phyloP scores from a whole-genome alignment of 1,140 invertebrate species.

The Bactericera cockerelli region DNA sequence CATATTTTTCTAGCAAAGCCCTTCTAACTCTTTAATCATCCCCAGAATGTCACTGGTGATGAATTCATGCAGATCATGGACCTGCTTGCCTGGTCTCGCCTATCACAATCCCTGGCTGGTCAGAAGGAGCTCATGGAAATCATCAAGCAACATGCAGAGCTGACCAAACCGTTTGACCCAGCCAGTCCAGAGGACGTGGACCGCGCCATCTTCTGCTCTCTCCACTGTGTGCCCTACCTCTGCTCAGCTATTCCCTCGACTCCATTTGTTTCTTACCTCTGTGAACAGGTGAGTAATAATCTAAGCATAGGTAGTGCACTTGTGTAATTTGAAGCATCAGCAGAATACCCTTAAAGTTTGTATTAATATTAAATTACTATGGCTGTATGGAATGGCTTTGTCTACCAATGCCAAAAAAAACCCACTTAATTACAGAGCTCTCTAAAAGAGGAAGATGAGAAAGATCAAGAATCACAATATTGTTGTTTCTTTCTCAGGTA shows the following conservation, averaged over 20 bases:
- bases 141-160: slow-evolving; percentile 63
- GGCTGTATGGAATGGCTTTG: no score
- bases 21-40: no score
- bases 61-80: slow-evolving; percentile 85
- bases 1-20: no score
- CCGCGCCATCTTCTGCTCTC: slow-evolving; percentile 27
- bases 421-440: no score
- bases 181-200: slow-evolving; percentile 53
- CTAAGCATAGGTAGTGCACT: no score
- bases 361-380: no score
- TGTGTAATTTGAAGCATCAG: no score
- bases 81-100: slow-evolving; percentile 58
- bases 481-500: no score
- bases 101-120: slow-evolving; percentile 61
- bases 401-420: no score
- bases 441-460: no score
- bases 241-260: slow-evolving; percentile 77
- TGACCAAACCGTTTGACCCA: slow-evolving; percentile 56
- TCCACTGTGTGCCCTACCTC: slow-evolving; percentile 27
- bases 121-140: slow-evolving; percentile 76
- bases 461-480: no score
- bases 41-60: slow-evolving; percentile 71
- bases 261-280: slow-evolving; percentile 72
- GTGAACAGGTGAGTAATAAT: slow-evolving; percentile 46
- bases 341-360: no score